Evolutionary conservation across 2,888 invertebrate genomes (phyloP).

Genomic region (Heliconius sara): DNA sequence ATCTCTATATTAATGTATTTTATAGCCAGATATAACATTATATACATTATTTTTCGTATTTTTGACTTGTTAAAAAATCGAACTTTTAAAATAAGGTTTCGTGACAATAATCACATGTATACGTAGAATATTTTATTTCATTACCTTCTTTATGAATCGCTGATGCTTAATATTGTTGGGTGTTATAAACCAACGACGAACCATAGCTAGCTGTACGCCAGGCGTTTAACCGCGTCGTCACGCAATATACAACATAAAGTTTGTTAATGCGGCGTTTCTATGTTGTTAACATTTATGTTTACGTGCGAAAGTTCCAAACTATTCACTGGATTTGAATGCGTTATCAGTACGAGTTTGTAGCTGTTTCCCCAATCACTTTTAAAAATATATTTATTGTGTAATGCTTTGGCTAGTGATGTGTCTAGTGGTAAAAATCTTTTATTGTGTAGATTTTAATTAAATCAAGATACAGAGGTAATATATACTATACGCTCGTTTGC

Average conservation of each 20-base stretch:
- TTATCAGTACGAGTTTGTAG: slow-evolving; percentile 1
- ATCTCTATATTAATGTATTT: too few relatives aligned
- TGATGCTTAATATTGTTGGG: neutral
- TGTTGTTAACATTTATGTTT: slow-evolving; percentile 14
- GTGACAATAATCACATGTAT: neutral
- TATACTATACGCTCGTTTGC: too few relatives aligned
- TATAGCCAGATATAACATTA: too few relatives aligned
- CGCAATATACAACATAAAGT: slow-evolving; percentile 34
- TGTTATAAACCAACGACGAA: neutral
- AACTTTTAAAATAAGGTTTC: too few relatives aligned
- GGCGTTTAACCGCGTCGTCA: slow-evolving; percentile 31
- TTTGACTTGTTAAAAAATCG: too few relatives aligned
- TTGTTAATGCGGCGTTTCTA: slow-evolving; percentile 29
- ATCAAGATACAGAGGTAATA: too few relatives aligned
- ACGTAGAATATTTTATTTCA: neutral
- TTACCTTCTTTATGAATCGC: neutral
- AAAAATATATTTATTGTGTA: too few relatives aligned
- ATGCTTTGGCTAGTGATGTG: too few relatives aligned
- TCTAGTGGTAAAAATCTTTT: too few relatives aligned
- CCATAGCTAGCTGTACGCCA: neutral
- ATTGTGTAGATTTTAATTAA: too few relatives aligned
- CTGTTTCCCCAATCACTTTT: too few relatives aligned
- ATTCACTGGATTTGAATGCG: slow-evolving; percentile 11
- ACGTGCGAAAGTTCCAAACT: slow-evolving; percentile 12
- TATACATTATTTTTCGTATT: too few relatives aligned